Evolutionary conservation across 2,797 vertebrate genomes (phyloP).

Genomic region (Phataginus tetradactyla): DNA sequence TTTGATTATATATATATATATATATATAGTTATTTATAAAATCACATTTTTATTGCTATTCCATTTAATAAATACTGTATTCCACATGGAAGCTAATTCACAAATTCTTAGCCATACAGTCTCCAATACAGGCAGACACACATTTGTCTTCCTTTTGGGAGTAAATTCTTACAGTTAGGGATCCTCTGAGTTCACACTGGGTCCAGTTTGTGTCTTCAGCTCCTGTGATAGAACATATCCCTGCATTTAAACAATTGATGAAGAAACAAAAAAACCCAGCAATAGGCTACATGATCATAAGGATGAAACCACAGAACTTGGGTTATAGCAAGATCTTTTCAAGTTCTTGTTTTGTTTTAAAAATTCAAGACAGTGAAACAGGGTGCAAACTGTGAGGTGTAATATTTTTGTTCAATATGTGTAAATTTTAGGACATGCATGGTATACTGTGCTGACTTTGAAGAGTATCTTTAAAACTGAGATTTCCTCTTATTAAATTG

Average conservation of each 20-base stretch:
- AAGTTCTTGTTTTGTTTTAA: slow-evolving; percentile 13
- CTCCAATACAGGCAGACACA: background rate
- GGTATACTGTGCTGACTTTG: slow-evolving; percentile 38
- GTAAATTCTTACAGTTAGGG: background rate
- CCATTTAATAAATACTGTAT: background rate
- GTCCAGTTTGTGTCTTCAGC: background rate
- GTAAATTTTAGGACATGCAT: background rate
- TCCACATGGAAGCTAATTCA: background rate
- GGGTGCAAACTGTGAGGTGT: background rate
- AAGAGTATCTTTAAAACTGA: slow-evolving; percentile 27
- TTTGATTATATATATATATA: background rate
- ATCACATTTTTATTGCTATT: background rate
- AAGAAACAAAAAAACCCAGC: background rate
- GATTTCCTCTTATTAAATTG: background rate
- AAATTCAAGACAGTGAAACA: slow-evolving; percentile 30
- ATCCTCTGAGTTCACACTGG: background rate
- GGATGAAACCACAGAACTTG: background rate
- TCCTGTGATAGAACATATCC: background rate
- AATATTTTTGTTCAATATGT: background rate
- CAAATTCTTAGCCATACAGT: background rate
- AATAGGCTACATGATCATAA: background rate
- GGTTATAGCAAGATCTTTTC: background rate
- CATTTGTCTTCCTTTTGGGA: background rate
- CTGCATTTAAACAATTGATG: background rate
- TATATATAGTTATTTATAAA: background rate